Evolutionary conservation across 2,113 vertebrate genomes (phyloP).

Genomic region (Paralichthys olivaceus): DNA sequence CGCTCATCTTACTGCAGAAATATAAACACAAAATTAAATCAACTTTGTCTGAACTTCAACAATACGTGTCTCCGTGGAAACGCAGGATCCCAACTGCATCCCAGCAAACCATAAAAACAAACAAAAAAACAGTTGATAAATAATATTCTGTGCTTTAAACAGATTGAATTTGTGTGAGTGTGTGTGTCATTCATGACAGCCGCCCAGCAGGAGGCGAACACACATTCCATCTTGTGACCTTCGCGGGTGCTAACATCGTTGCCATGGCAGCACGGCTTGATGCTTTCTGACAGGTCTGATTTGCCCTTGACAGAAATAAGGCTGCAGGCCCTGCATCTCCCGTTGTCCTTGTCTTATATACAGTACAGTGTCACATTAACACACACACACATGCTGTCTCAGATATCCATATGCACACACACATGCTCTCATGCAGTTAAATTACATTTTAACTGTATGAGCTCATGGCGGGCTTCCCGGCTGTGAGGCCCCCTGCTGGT

Average conservation of each 20-base stretch:
- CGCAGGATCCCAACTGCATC: slow-evolving; percentile 30
- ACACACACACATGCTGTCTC: slow-evolving; percentile 20
- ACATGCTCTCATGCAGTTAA: slow-evolving; percentile 52
- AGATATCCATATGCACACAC: slow-evolving; percentile 41
- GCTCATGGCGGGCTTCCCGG: slow-evolving; percentile 39
- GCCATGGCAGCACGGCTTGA: slow-evolving; percentile 79
- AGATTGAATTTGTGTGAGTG: slow-evolving; percentile 34
- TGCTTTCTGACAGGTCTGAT: slow-evolving; percentile 81
- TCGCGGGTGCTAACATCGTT: slow-evolving; percentile 72
- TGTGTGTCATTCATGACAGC: slow-evolving; percentile 62
- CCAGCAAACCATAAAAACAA: slow-evolving; percentile 3
- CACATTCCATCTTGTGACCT: slow-evolving; percentile 79
- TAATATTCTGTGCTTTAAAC: slow-evolving; percentile 37
- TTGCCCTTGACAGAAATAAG: slow-evolving; percentile 77
- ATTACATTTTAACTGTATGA: slow-evolving; percentile 59
- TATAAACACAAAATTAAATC: slow-evolving; percentile 61
- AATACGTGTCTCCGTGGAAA: slow-evolving; percentile 49
- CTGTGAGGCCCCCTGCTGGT: slow-evolving; percentile 68
- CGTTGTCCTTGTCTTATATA: slow-evolving; percentile 59
- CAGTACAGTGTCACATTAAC: slow-evolving; percentile 19
- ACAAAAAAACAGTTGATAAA: slow-evolving; percentile 42
- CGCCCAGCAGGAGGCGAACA: slow-evolving; percentile 68
- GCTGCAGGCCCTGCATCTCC: slow-evolving; percentile 58
- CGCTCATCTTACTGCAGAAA: slow-evolving; percentile 43
- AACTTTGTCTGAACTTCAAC: slow-evolving; percentile 47